A percentile compares a stretch with the other conserved stretches of the same genome.
phyloP scores from a whole-genome alignment of 2,113 vertebrate species.

The Xenopus tropicalis region DNA sequence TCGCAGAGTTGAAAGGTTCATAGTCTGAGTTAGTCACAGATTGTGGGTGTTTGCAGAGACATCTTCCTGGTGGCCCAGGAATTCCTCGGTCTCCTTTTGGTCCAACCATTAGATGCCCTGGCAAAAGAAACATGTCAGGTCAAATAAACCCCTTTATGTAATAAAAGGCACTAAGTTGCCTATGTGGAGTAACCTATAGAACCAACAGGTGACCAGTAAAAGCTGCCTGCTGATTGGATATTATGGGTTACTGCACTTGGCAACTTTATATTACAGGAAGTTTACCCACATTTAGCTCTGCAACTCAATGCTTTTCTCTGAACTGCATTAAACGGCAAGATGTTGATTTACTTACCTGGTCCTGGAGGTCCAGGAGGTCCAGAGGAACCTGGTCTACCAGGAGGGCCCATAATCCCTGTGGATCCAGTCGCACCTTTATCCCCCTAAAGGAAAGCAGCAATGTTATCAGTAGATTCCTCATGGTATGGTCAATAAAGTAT shows the following conservation, averaged over 20 bases:
- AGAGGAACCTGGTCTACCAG: slow-evolving; percentile 79
- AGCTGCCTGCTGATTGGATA: too few species aligned
- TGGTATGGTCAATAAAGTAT: too few species aligned
- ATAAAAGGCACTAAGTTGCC: too few species aligned
- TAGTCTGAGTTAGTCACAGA: slow-evolving; percentile 68
- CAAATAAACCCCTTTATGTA: too few species aligned
- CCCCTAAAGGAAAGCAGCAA: slow-evolving; percentile 67
- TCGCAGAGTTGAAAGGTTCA: slow-evolving; percentile 65
- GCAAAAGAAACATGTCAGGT: slow-evolving; percentile 16
- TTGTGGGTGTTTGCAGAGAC: slow-evolving; percentile 72
- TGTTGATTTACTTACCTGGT: slow-evolving; percentile 68
- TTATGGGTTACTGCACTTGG: too few species aligned
- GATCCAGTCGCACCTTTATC: slow-evolving; percentile 80
- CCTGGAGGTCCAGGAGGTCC: slow-evolving; percentile 87
- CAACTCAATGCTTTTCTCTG: too few species aligned
- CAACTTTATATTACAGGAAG: too few species aligned
- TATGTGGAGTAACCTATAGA: too few species aligned
- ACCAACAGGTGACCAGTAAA: too few species aligned
- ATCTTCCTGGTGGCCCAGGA: slow-evolving; percentile 85
- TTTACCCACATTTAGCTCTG: too few species aligned
- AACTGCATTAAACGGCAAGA: too few species aligned
- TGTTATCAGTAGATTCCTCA: not conserved
- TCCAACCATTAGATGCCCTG: slow-evolving; percentile 81
- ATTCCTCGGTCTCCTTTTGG: slow-evolving; percentile 88
- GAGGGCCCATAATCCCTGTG: slow-evolving; percentile 78